Base-by-base conservation (phyloP, 2,888 invertebrate genomes). In the Amphipyra tragopoginis region DNA sequence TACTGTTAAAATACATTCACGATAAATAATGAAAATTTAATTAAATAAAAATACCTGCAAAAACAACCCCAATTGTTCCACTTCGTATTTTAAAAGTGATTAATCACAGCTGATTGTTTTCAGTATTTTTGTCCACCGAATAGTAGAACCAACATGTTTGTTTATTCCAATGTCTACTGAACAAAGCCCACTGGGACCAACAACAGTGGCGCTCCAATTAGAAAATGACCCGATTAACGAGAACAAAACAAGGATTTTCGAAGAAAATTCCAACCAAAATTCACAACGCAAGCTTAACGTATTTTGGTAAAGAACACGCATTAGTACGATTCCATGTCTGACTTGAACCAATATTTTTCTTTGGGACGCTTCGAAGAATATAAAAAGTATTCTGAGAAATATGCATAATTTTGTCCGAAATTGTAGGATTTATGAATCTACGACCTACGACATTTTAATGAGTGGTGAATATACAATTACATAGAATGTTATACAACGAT, bases 311-410 rank as follows among this genome's bases (percentile, higher is more conserved):
- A 15, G 49, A 63, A 50, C 15, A 63, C 47, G 47, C 42, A 40
- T 49, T 60, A 15, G 38, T n/a, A 39, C 15, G 56, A 68, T 69
- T 63, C 29, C 13, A 44, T 58, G 47, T 40, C 33, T 50, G 42
- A 57, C 63, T 68, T 53, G 38, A 62, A 69, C 50, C 47, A 57
- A 57, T 21, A 69, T 69, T 69, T 63, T 63, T 62, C 44, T 45
- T 53, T 7, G 44, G 9, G 11, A 39, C 42, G 44, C 36, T 53
- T 34, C 6, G 43, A 21, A 11, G 63, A 63, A 68, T 57, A 54
- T 49, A 50, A 69, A n/a, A 57, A 52, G 29, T n/a, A 13, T 42
- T 14, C 15, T 57, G 14, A 51, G 36, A 42, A 50, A 51, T 45
- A 50, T 50, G 33, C 14, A 45, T 33, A 40, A 53, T 48, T 6